Base-by-base conservation (phyloP, 2,888 invertebrate species). In the Drosophila meridiana region DNA sequence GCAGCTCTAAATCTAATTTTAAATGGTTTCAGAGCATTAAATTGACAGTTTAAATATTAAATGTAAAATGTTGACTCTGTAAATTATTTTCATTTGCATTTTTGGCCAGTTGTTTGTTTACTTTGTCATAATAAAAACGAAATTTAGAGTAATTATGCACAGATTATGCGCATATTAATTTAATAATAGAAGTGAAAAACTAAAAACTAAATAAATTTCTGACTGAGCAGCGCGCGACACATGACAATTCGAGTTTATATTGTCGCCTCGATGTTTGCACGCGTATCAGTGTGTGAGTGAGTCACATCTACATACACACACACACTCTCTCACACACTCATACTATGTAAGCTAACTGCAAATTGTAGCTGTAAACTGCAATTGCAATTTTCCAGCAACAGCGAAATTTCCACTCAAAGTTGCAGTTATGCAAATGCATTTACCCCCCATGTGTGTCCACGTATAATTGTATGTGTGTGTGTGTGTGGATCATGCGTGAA, bases 401-500 rank as follows among this genome's bases (percentile, higher is more conserved):
- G 9, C 56, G 57, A 66, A 75, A 57, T 72, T 66, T 67, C 38
- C 50, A 42, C 28, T 68, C 20, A 61, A 60, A 75, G 52, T 65
- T 76, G 79, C 69, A 72, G 67, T 69, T 87, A 84, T 85, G 76
- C 79, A 83, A 87, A 87, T 84, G 53, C 56, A 62, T 65, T 86
- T 71, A 40, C 42, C 59, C 43, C 66, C 72, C 14, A 8, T 30
- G n/a, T 50, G 48, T n/a, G n/a, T 50, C n/a, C 73, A 14, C 20
- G 43, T 45, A 34, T 45, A 14, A 40, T 20, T 68, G 45, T 28
- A 28, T 43, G 36, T 28, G 47, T 40, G 32, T 62, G 50, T 34
- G 48, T 36, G 63, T 32, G 36, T 47, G 50, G 40, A 43, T 5
- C 36, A 56, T 38, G 61, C 43, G 43, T 43, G 48, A 47, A 65